phyloP scores from a whole-genome alignment of 2,797 vertebrate species.

The Bradypodion ventrale region DNA sequence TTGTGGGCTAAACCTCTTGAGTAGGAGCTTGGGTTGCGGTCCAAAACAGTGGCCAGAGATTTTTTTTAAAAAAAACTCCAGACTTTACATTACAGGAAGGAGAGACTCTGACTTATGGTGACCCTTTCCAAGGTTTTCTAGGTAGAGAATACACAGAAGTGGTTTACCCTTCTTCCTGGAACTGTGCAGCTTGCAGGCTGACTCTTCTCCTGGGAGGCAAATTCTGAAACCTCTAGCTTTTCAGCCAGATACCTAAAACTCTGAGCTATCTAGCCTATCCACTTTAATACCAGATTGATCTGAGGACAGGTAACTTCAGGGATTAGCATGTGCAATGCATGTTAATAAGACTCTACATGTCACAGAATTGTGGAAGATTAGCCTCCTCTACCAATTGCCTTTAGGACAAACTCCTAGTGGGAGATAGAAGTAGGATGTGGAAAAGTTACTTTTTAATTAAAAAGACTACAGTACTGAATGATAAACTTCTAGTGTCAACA shows the following conservation, averaged over 20 bases:
- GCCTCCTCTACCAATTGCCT: not conserved
- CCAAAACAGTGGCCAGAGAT: not conserved
- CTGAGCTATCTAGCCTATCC: too few relatives aligned
- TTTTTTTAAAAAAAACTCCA: slow-evolving; percentile 30
- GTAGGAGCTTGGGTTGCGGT: not conserved
- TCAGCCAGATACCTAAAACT: too few relatives aligned
- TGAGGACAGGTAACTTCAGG: not conserved
- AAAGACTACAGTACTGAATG: too few relatives aligned
- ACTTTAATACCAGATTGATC: not conserved
- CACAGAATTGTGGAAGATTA: not conserved
- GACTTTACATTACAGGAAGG: not conserved
- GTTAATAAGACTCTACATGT: not conserved
- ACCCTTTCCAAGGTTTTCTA: too few relatives aligned
- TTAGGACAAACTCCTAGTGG: not conserved
- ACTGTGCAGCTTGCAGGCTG: too few relatives aligned
- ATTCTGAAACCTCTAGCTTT: too few relatives aligned
- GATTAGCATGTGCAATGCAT: not conserved
- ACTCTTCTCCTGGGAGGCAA: too few relatives aligned
- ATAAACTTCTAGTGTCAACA: too few relatives aligned
- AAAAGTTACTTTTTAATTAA: not conserved
- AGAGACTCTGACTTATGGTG: too few relatives aligned
- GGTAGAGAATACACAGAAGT: too few relatives aligned
- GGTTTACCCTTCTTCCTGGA: too few relatives aligned
- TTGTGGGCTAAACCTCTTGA: not conserved
- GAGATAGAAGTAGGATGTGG: not conserved